These are phyloP conservation scores for Diachrysia chrysitis DNA, from an alignment of 2,888 invertebrate species.

Conservation along the genomic window DNA sequence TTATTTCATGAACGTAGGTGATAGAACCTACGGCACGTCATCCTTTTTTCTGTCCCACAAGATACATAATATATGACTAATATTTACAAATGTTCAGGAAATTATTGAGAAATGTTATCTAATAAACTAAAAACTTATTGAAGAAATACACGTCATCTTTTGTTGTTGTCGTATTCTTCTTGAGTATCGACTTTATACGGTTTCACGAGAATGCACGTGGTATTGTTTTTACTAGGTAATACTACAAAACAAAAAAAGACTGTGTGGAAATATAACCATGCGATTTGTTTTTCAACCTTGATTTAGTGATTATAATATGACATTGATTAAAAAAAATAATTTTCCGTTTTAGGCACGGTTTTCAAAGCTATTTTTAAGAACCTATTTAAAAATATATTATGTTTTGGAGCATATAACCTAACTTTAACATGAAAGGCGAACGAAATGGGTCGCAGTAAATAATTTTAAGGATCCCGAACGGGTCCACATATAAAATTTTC, in stretches of 20 bases:
- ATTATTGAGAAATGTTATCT: too few species aligned
- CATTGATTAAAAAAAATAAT: too few species aligned
- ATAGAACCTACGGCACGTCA: too few species aligned
- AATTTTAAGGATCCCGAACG: constrained; percentile 52
- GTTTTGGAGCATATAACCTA: constrained; percentile 38
- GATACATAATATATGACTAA: too few species aligned
- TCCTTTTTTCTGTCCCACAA: too few species aligned
- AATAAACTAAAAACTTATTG: too few species aligned
- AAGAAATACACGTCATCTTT: constrained; percentile 7
- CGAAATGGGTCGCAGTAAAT: constrained; percentile 44
- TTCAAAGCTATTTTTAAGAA: neutral
- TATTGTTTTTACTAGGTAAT: neutral
- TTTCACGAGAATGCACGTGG: neutral
- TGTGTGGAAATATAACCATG: too few species aligned
- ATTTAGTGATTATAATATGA: too few species aligned
- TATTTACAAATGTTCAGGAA: too few species aligned
- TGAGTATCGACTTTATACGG: constrained; percentile 12
- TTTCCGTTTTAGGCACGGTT: too few species aligned
- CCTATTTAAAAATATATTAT: constrained; percentile 37
- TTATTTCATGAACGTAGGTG: neutral
- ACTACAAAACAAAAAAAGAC: constrained; percentile 10
- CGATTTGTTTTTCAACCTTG: too few species aligned
- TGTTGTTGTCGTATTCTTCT: too few species aligned
- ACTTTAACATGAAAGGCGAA: constrained; percentile 47
- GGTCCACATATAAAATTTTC: constrained; percentile 55